Evolutionary conservation across 1,140 invertebrate genomes (phyloP).

Genomic region (Bactericera cockerelli): DNA sequence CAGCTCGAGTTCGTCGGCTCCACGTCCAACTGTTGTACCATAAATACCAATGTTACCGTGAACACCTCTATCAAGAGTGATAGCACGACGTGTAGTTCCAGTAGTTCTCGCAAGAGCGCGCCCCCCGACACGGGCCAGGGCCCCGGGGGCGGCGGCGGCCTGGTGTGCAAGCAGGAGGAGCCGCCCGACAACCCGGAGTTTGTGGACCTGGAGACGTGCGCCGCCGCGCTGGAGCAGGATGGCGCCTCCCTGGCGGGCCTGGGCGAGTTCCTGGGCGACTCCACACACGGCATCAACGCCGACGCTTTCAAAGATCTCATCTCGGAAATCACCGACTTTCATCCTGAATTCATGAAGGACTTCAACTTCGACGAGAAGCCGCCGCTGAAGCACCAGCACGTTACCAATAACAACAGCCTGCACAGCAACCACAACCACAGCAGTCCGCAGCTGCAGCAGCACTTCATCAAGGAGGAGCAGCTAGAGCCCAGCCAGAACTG

Average conservation of each 20-base stretch:
- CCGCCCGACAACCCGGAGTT: constrained; percentile 52
- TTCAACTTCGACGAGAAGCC: constrained; percentile 51
- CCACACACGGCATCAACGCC: constrained; percentile 58
- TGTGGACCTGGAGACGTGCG: constrained; percentile 62
- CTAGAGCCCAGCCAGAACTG: constrained; percentile 18
- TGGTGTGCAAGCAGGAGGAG: constrained; percentile 72
- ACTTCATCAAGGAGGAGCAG: constrained; percentile 21
- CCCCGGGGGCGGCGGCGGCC: constrained; percentile 26
- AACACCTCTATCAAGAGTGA: constrained; percentile 55
- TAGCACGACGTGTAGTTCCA: not conserved
- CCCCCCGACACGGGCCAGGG: not conserved
- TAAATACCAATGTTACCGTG: constrained; percentile 82
- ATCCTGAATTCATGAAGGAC: constrained; percentile 67
- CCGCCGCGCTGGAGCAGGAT: constrained; percentile 62
- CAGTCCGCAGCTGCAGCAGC: constrained; percentile 18
- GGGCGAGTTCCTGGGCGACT: constrained; percentile 60
- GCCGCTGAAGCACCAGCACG: not conserved
- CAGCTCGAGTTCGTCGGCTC: constrained; percentile 74
- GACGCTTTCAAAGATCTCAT: constrained; percentile 77
- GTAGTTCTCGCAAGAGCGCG: constrained; percentile 13
- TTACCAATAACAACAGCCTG: constrained; percentile 1
- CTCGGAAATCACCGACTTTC: constrained; percentile 66
- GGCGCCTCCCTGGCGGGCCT: constrained; percentile 52
- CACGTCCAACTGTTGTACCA: constrained; percentile 59
- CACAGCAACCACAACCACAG: constrained; percentile 32